Base-by-base conservation (phyloP, 1,140 invertebrate genomes). In the Drosophila pandora region DNA sequence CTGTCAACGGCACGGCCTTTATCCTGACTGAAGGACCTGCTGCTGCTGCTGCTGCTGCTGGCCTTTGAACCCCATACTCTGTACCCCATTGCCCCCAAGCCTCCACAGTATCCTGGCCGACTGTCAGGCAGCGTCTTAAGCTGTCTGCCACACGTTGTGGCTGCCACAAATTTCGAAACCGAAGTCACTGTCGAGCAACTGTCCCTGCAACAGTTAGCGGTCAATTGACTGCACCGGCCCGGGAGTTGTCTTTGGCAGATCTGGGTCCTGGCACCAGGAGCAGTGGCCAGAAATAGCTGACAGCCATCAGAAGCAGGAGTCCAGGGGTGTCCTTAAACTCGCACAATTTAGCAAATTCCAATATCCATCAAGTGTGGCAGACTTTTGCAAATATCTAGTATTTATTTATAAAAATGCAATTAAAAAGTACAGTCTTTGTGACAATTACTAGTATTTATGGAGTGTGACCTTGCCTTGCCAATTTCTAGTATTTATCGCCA, bases 1-100 rank as follows among this genome's bases (percentile, higher is more conserved):
- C 82, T 85, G 81, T 81, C 82, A 85, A 82, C 82, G 78, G 60
- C 82, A 78, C 63, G 58, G 70, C 64, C 52, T 55, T 69, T 32
- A 64, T 32, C 47, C 70, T 57, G 53, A 56, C 43, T 43, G 30
- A 37, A 10, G 34, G 34, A 37, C 34, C 39, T 58, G 21, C 57
- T 32, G 39, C 48, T 17, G 17, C 57, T 32, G 39, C 48, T 17
- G 17, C 17, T 17, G 17, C 17, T 17, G 17, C 1, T 39, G 17
- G 21, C 32, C 34, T 25, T 9, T 5, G 21, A 32, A n/a, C 50
- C 12, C 7, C 10, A 2, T 13, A 41, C 10, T 4, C 17, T 17
- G 17, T 17, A 17, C 41, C 10, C 3, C 3, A 21, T 28, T 22
- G 17, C 50, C 34, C 32, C 25, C 2, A 7, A 17, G 17, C 17